Base-by-base conservation (phyloP, 2,797 vertebrate species). In the Antrozous pallidus region DNA sequence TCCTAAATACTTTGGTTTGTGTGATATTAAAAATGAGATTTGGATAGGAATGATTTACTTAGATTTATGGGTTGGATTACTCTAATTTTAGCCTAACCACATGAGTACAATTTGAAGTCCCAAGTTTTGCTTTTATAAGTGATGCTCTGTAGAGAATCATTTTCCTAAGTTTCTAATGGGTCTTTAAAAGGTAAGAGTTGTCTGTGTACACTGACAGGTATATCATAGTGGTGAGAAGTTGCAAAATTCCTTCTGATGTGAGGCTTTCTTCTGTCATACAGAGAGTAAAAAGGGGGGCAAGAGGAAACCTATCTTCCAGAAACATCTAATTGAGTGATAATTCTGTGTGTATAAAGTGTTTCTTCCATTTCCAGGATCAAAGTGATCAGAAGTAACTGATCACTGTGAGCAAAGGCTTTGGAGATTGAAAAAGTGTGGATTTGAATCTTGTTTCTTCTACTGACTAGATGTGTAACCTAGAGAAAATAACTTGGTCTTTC, bases 1-100 rank as follows among this genome's bases (percentile, higher is more conserved):
- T 90, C 90, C 26, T 51, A 86, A 91, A 51, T 78, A 84, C n/a
- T 45, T 84, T 4, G 31, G 31, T 74, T 54, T 92, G 31, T 16
- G 26, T 31, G 70, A 13, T 58, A 95, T 94, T 90, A 71, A 94
- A 94, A 92, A 42, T 90, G 77, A 85, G 79, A 92, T 96, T 90
- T 93, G 84, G 12, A 51, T 63, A 75, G 40, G 78, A 90, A 80
- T 88, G 17, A 82, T 94, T 91, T 96, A 54, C 22, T 81, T 89
- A 88, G 54, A 74, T 56, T 84, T 93, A 38, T 61, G 54, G 87
- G 8, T 94, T 91, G 58, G 16, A 33, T 78, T 45, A 74, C n/a
- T 83, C 65, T 96, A 81, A 85, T 85, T 93, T 94, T 93, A 97
- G 31, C 36, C 12, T 69, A 88, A 88, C 42, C 18, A 26, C 54